These are phyloP conservation scores for Platalea minor DNA, from an alignment of 2,797 vertebrate species.

Conservation along the genomic window DNA sequence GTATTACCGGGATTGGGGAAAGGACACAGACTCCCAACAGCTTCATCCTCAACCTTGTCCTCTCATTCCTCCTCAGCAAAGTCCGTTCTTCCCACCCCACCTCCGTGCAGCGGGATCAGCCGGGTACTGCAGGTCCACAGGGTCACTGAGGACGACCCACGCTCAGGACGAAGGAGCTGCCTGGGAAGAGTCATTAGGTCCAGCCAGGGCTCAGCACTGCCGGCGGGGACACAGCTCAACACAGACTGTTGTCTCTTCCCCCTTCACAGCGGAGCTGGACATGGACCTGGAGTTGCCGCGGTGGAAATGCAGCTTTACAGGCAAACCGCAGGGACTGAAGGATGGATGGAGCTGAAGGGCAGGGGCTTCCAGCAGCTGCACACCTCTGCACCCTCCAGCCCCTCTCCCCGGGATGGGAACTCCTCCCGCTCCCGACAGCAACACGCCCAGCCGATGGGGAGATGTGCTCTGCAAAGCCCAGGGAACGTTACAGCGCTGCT, in stretches of 20 bases:
- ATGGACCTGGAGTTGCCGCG: not conserved
- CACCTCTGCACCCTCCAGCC: not conserved
- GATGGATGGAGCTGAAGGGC: not conserved
- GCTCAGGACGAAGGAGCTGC: not conserved
- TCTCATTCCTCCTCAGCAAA: not conserved
- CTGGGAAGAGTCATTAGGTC: not conserved
- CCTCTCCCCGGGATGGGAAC: not conserved
- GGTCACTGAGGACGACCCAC: not conserved
- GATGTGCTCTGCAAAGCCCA: not conserved
- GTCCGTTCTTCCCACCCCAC: not conserved
- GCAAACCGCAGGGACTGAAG: rapidly evolving
- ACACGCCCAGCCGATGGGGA: rapidly evolving
- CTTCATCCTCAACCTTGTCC: not conserved
- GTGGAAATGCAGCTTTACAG: not conserved
- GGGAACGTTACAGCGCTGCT: rapidly evolving
- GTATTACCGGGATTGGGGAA: no score
- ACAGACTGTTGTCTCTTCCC: not conserved
- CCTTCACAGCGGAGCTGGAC: not conserved
- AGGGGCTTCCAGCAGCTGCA: not conserved
- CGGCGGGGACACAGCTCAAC: rapidly evolving
- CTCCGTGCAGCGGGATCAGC: rapidly evolving
- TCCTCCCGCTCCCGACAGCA: not conserved
- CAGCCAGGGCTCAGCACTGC: not conserved
- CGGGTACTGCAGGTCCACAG: not conserved
- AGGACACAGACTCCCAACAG: not conserved